A percentile compares a stretch with the other conserved stretches of the same genome.
Evolutionary conservation across 2,888 invertebrate species (phyloP).

Genomic region (Leptinotarsa rubiginosa): DNA sequence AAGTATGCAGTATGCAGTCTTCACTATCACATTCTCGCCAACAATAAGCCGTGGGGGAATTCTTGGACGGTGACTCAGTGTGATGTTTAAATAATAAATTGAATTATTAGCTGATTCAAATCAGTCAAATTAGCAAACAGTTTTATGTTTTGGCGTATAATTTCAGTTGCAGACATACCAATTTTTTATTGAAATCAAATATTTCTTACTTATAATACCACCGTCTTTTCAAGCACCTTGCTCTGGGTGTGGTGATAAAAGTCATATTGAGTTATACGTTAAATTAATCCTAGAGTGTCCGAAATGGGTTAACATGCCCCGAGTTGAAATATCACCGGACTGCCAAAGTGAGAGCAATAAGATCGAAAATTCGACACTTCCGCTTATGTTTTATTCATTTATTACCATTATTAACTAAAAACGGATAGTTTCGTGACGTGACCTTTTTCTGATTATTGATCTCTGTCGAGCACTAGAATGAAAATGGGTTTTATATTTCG

Average conservation of each 20-base stretch:
- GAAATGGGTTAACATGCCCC: background rate
- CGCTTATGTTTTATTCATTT: constrained; percentile 14
- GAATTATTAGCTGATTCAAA: background rate
- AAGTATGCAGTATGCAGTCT: too few relatives aligned
- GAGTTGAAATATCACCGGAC: background rate
- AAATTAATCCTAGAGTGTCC: background rate
- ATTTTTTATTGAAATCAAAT: too few relatives aligned
- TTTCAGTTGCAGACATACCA: background rate
- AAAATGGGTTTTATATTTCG: constrained; percentile 1
- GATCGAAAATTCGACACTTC: constrained; percentile 11
- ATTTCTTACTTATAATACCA: too few relatives aligned
- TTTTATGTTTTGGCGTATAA: background rate
- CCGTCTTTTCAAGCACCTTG: too few relatives aligned
- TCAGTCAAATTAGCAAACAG: background rate
- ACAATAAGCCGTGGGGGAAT: too few relatives aligned
- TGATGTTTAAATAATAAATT: background rate
- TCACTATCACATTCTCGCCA: too few relatives aligned
- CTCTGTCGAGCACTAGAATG: constrained; percentile 1
- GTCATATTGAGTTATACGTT: too few relatives aligned
- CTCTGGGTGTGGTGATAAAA: too few relatives aligned
- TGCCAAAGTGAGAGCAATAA: constrained; percentile 8
- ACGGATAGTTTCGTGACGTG: constrained; percentile 18
- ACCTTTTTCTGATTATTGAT: constrained; percentile 16
- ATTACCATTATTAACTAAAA: constrained; percentile 18
- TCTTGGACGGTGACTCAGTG: too few relatives aligned